Evolutionary conservation across 2,888 invertebrate genomes (phyloP).

Genomic region (Pasiphila rectangulata): DNA sequence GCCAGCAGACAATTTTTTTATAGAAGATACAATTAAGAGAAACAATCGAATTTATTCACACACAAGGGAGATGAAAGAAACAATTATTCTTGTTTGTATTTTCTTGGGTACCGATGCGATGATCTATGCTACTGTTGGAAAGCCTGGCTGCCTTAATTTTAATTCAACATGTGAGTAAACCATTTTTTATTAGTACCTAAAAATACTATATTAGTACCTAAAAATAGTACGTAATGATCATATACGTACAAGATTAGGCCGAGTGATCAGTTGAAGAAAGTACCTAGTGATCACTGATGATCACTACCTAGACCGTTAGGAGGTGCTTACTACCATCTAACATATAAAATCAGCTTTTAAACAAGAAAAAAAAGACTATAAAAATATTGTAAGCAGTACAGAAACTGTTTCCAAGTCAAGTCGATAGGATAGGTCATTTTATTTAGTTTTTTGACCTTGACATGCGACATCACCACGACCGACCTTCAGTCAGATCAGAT

Average conservation of each 20-base stretch:
- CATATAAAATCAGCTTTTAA: no score
- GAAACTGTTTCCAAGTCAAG: not conserved
- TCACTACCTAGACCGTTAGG: no score
- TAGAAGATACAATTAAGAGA: no score
- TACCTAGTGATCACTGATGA: no score
- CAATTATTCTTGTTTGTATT: slow-evolving; percentile 36
- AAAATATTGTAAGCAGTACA: no score
- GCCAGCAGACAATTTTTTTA: slow-evolving; percentile 14
- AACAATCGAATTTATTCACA: slow-evolving; percentile 1
- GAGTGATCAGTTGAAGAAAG: no score
- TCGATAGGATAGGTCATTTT: slow-evolving; percentile 3
- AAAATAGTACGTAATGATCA: no score
- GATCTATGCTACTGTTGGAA: slow-evolving; percentile 55
- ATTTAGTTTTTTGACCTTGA: slow-evolving; percentile 9
- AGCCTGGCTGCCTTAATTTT: slow-evolving; percentile 51
- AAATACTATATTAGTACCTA: no score
- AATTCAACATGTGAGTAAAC: slow-evolving; percentile 68
- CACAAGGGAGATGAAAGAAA: slow-evolving; percentile 30
- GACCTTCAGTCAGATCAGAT: no score
- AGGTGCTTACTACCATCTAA: no score
- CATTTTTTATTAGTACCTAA: not conserved
- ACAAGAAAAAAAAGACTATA: no score
- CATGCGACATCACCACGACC: slow-evolving; percentile 10
- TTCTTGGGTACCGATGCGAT: slow-evolving; percentile 38
- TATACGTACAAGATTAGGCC: no score